A percentile compares a stretch with the other conserved stretches of the same genome.
phyloP scores from a whole-genome alignment of 2,888 invertebrate genomes.

The Acrobeloides nanus region DNA sequence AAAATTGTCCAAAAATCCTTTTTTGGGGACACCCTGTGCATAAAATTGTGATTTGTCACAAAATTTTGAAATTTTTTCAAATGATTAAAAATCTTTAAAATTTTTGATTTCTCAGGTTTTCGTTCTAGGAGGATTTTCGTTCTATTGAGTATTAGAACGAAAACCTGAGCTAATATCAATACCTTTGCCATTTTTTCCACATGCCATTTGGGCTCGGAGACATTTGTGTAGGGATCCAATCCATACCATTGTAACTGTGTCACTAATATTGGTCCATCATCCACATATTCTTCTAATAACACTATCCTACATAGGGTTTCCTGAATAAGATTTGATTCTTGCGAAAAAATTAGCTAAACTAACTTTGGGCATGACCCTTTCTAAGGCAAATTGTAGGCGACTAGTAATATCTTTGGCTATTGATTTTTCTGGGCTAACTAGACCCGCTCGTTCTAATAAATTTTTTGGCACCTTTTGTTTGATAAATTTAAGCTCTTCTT shows the following conservation, averaged over 20 bases:
- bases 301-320: conserved; percentile 37
- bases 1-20: too few species aligned
- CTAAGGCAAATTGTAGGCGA: conserved; percentile 43
- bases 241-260: conserved; percentile 49
- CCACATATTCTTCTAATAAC: conserved; percentile 29
- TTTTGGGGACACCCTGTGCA: too few species aligned
- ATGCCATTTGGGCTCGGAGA: conserved; percentile 39
- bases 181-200: conserved; percentile 46
- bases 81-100: too few species aligned
- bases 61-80: too few species aligned
- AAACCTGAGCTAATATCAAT: too few species aligned
- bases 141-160: too few species aligned
- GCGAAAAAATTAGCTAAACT: too few species aligned
- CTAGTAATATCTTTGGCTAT: conserved; percentile 39
- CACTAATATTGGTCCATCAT: conserved; percentile 36
- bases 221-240: conserved; percentile 32
- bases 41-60: too few species aligned
- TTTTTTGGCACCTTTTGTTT: conserved; percentile 34
- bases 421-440: conserved; percentile 25
- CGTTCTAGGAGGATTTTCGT: too few species aligned
- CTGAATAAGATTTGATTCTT: too few species aligned
- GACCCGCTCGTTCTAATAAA: conserved; percentile 35
- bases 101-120: too few species aligned
- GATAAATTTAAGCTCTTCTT: conserved; percentile 34
- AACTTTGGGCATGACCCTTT: conserved; percentile 35